phyloP scores from a whole-genome alignment of 1,140 invertebrate genomes.

The Formica exsecta region DNA sequence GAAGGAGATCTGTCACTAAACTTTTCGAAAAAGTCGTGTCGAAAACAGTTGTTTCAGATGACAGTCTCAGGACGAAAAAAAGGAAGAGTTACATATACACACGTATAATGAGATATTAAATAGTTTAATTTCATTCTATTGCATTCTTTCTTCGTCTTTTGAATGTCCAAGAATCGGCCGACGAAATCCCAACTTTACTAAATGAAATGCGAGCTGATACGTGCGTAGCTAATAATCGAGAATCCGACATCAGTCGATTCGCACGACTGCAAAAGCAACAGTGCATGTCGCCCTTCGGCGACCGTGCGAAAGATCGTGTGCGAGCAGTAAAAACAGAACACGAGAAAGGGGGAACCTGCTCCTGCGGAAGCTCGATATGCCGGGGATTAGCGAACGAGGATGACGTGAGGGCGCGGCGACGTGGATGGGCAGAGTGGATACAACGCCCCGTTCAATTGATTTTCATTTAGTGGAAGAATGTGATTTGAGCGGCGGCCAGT shows the following conservation, averaged over 20 bases:
- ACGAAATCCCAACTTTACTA: background rate
- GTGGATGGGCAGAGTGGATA: background rate
- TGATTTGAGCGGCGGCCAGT: conserved; percentile 43
- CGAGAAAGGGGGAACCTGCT: background rate
- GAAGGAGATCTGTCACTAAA: background rate
- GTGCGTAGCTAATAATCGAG: background rate
- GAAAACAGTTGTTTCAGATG: background rate
- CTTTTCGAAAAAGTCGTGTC: conserved; percentile 28
- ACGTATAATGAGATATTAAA: background rate
- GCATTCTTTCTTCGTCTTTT: background rate
- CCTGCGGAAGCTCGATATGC: conserved; percentile 51
- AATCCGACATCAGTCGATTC: background rate
- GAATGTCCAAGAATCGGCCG: background rate
- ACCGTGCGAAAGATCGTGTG: conserved; percentile 17
- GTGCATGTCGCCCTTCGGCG: conserved; percentile 16
- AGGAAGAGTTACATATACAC: background rate
- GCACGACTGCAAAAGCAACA: conserved; percentile 21
- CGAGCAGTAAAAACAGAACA: conserved; percentile 25
- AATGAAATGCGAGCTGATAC: background rate
- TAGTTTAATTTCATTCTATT: background rate
- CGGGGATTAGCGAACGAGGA: conserved; percentile 39
- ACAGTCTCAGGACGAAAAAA: background rate
- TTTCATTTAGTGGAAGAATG: conserved; percentile 39
- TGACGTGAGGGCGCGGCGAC: background rate
- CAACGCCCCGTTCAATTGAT: conserved; percentile 39